phyloP scores from a whole-genome alignment of 1,140 invertebrate species.

The Prorops nasuta region DNA sequence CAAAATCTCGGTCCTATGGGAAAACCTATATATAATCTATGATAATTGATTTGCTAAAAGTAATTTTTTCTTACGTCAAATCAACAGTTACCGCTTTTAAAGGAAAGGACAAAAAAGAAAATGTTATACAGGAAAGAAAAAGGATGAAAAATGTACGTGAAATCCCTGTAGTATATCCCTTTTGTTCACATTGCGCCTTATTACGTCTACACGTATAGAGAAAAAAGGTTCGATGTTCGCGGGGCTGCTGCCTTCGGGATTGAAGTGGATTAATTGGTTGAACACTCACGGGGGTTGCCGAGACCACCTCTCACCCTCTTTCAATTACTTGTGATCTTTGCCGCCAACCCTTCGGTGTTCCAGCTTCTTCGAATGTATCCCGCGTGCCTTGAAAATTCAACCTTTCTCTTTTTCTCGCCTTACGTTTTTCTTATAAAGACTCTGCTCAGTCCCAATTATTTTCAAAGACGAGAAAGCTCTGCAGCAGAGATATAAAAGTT shows the following conservation, averaged over 20 bases:
- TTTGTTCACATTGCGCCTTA: constrained; percentile 45
- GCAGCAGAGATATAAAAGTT: no score
- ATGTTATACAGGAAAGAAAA: neutral
- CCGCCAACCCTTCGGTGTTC: constrained; percentile 37
- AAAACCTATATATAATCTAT: no score
- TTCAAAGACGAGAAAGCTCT: no score
- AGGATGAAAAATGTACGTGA: neutral
- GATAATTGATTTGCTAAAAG: no score
- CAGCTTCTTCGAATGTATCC: no score
- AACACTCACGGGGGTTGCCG: constrained; percentile 44
- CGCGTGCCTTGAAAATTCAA: constrained; percentile 27
- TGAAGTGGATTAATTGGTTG: constrained; percentile 51
- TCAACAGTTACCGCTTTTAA: neutral
- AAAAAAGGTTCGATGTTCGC: constrained; percentile 36
- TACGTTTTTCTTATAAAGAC: no score
- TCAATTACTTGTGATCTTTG: constrained; percentile 45
- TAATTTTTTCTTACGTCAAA: no score
- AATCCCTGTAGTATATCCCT: constrained; percentile 29
- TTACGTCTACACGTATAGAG: constrained; percentile 24
- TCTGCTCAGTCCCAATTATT: no score
- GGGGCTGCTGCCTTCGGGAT: constrained; percentile 35
- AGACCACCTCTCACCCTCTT: constrained; percentile 30
- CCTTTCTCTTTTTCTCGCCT: neutral
- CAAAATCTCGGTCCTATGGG: no score
- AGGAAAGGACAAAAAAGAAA: neutral